Percentiles rank a stretch among this genome's conserved stretches.
Evolutionary conservation across 1,140 invertebrate genomes (phyloP).

Genomic region (Drosophila carrolli): DNA sequence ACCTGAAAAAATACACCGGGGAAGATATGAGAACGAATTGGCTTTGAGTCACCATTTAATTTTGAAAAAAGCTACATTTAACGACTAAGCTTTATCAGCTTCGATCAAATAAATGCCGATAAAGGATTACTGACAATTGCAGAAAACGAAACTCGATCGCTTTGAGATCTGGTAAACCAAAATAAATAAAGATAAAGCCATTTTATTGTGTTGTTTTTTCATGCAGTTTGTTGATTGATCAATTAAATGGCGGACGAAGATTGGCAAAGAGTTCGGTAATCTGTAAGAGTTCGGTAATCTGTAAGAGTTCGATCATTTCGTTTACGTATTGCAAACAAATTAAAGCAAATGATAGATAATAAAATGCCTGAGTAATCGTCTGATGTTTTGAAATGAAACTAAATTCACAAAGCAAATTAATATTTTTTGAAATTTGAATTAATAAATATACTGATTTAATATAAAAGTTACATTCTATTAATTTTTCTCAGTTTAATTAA

Average conservation of each 20-base stretch:
- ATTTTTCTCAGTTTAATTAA: conserved; percentile 4
- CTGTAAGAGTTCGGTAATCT: neutral
- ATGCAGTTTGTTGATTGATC: conserved; percentile 4
- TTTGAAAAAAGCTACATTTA: conserved; percentile 13
- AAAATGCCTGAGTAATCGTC: no score
- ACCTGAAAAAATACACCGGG: conserved; percentile 17
- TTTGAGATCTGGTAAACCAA: neutral
- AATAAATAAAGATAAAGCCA: neutral
- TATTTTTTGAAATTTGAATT: no score
- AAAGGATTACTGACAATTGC: neutral
- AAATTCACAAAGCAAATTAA: no score
- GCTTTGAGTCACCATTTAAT: conserved; percentile 12
- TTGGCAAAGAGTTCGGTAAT: neutral
- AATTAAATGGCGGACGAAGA: neutral
- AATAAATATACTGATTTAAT: no score
- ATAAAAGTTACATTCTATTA: neutral
- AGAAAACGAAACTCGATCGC: conserved; percentile 4
- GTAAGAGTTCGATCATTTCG: neutral
- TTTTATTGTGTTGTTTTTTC: neutral
- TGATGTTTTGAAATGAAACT: no score
- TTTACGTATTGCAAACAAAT: neutral
- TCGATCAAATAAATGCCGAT: conserved; percentile 3
- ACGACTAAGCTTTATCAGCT: conserved; percentile 12
- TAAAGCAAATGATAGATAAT: no score
- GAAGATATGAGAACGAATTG: conserved; percentile 13